Evolutionary conservation across 2,888 invertebrate genomes (phyloP), one percentile per base, ranked within the genome.

Genomic region (Lasioglossum morio): DNA sequence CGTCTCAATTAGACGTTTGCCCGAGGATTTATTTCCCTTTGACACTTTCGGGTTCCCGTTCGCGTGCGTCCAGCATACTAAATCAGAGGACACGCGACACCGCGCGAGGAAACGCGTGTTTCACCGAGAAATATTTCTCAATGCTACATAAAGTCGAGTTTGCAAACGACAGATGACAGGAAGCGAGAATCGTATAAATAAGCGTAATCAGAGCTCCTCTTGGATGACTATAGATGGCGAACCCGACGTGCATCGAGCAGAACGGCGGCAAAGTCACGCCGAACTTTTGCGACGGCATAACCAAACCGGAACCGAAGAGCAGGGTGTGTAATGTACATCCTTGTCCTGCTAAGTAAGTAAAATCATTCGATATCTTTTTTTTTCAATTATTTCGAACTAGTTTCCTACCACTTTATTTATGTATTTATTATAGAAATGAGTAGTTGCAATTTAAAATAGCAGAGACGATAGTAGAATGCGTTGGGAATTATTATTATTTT

Each of bases 201-300:
- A 69, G n/a, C 66, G 66, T 66, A 34, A 69, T 69, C 66, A 34
- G 34, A 69, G 23, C 4, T 69, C 12, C 37, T 30, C 37, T 40
- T n/a, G n/a, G 37, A 34, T 37, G 12, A 69, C 84, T 63, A 48
- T 57, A 94, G 93, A 81, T 92, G 8, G 91, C 96, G 0, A 95
- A 96, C 83, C 95, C 96, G 30, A 94, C 95, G 4, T 97, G 97
- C 93, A 94, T 96, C 27, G 97, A 97, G 92, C 95, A 96, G 81
- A 95, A 96, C 89, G 95, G 95, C 4, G 97, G 97, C 0, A 95
- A 96, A 85, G 97, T 97, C 2, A 96, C 96, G 80, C 94, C 95
- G 7, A 92, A 92, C 37, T 96, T 96, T 90, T 96, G 96, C 86
- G 91, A 94, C 4, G 92, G 92, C 2, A 87, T 87, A 4, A 93